Base-by-base conservation (phyloP, 2,113 vertebrate species). In the Anas platyrhynchos region DNA sequence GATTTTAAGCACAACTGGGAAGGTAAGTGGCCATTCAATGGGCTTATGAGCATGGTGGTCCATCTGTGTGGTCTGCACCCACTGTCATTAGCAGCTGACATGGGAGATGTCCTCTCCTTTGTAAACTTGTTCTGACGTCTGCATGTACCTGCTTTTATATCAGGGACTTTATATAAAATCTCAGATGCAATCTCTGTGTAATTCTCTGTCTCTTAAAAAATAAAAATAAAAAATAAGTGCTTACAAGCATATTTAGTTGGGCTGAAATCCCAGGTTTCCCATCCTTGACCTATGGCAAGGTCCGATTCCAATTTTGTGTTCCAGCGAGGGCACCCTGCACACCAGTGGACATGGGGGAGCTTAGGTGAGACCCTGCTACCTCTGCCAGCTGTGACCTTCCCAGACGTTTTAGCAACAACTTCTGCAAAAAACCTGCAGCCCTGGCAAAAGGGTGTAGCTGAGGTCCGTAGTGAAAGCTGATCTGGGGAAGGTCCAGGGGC, bases 291-390 rank as follows among this genome's bases (percentile, higher is more conserved):
- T 2, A 23, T 59, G 13, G 22, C 13, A 32, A 43, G 11, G 38
- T 38, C 54, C 16, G 14, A 26, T 43, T 14, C 16, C 7, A 43
- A 6, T 65, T 68, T 5, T 58, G 3, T 41, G 13, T 9, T 56
- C 36, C 41, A 43, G 4, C 31, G 7, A 5, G 2, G 8, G 16
- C 43, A 29, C 2, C 2, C 16, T 63, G 12, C 32, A 36, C 16
- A 22, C 4, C 7, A 43, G 3, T 34, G 7, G 27, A 14, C 5
- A 10, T 7, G 26, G 65, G 16, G 61, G 5, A 2, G 6, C 27
- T 61, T 36, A 20, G 16, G 29, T 23, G 2, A 15, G 8, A 7
- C 0, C 11, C 9, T 0, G 0, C n/a, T 72, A 68, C 18, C 2
- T 34, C 54, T 73, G 2, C 7, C 50, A 75, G 5, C 22, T 68